A percentile compares a stretch with the other conserved stretches of the same genome.
phyloP scores from a whole-genome alignment of 2,797 vertebrate genomes.

The Sebastes flavidus region DNA sequence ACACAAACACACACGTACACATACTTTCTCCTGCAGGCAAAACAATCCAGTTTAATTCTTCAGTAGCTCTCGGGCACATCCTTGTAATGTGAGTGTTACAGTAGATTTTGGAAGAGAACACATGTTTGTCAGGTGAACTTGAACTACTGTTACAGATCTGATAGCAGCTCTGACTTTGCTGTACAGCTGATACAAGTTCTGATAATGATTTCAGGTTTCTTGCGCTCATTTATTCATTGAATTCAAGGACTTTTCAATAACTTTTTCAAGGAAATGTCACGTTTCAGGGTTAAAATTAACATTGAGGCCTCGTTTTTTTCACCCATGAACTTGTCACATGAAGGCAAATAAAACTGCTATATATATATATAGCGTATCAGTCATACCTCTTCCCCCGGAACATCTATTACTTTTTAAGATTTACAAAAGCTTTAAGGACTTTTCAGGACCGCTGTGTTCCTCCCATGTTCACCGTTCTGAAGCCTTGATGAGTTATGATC shows the following conservation, averaged over 20 bases:
- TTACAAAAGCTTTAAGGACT: background rate
- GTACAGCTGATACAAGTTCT: background rate
- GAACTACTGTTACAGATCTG: background rate
- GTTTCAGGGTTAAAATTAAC: background rate
- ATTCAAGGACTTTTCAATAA: background rate
- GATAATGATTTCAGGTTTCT: background rate
- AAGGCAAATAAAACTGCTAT: background rate
- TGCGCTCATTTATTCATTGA: background rate
- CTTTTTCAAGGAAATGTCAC: background rate
- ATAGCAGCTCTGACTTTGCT: background rate
- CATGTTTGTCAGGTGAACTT: background rate
- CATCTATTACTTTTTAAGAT: background rate
- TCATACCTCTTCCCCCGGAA: background rate
- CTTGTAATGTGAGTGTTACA: background rate
- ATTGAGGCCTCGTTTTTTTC: background rate
- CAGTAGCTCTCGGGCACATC: background rate
- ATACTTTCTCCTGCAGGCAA: background rate
- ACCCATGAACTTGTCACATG: background rate
- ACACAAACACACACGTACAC: background rate
- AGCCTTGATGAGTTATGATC: background rate
- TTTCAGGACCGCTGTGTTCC: background rate
- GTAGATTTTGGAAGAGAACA: background rate
- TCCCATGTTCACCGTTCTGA: background rate
- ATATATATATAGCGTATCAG: background rate
- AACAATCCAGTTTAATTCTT: slow-evolving; percentile 1